A percentile compares a stretch with the other conserved stretches of the same genome.
Conservation (phyloP, 2,888 invertebrate genomes). For the Xylota segnis region DNA sequence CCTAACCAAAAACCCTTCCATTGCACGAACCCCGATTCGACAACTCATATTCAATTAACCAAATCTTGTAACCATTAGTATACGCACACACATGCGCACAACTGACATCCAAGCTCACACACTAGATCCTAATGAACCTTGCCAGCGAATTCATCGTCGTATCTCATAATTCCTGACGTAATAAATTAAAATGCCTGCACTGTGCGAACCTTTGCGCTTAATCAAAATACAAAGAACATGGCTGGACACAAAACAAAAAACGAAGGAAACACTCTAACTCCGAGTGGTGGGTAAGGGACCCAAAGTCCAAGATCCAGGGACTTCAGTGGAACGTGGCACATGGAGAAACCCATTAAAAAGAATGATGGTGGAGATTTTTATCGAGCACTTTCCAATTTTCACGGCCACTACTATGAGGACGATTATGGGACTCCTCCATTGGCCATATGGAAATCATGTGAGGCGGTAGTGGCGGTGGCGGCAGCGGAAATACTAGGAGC, state of each 20-base stretch:
- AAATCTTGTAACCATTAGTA: constrained; percentile 40
- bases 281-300: constrained; percentile 6
- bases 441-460: constrained; percentile 53
- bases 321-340: constrained; percentile 24
- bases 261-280: constrained; percentile 14
- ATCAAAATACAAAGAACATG: constrained; percentile 68
- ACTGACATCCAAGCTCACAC: constrained; percentile 37
- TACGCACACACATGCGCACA: neutral
- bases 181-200: constrained; percentile 70
- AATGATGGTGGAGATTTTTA: constrained; percentile 75
- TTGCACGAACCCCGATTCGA: neutral
- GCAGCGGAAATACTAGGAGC: constrained; percentile 37
- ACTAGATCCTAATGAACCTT: constrained; percentile 70
- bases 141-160: constrained; percentile 61
- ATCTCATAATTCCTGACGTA: constrained; percentile 71
- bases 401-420: constrained; percentile 56
- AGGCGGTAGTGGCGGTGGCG: neutral
- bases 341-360: constrained; percentile 68
- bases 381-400: constrained; percentile 76
- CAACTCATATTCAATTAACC: constrained; percentile 67
- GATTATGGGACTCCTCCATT: constrained; percentile 21
- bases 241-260: neutral
- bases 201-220: constrained; percentile 62
- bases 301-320: neutral
- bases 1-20: neutral